These are phyloP conservation scores for Pelosia muscerda DNA, from an alignment of 2,888 invertebrate species.

Conservation along the genomic window DNA sequence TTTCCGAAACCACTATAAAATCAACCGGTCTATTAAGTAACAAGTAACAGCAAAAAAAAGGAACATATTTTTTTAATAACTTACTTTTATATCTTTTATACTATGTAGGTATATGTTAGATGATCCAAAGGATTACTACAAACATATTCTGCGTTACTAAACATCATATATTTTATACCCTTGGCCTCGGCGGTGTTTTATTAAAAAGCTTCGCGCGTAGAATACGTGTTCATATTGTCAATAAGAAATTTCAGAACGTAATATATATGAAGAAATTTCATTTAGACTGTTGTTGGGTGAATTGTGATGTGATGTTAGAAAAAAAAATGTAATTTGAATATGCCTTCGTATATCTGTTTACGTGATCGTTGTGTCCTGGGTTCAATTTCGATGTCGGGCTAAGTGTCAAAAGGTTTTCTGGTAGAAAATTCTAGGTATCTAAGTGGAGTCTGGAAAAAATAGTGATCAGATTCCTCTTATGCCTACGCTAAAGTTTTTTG, in stretches of 20 bases:
- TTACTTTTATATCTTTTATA: not conserved
- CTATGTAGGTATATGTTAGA: conserved; percentile 17
- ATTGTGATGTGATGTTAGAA: not conserved
- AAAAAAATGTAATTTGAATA: not conserved
- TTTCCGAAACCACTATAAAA: no score
- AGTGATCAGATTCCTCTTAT: no score
- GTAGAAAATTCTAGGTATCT: not conserved
- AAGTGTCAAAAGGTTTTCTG: not conserved
- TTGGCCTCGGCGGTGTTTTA: conserved; percentile 39
- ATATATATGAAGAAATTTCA: conserved; percentile 16
- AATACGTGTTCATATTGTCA: conserved; percentile 46
- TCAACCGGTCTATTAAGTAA: no score
- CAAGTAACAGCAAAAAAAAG: no score
- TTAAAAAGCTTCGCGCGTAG: conserved; percentile 42
- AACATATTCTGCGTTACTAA: conserved; percentile 21
- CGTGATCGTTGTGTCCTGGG: not conserved
- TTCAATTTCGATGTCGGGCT: not conserved
- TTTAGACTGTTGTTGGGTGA: conserved; percentile 1
- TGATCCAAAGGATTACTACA: conserved; percentile 37
- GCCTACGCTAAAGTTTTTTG: no score
- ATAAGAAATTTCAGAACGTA: conserved; percentile 44
- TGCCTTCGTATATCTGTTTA: not conserved
- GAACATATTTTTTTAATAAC: no score
- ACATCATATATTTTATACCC: conserved; percentile 24
- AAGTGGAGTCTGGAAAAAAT: no score